phyloP scores from a whole-genome alignment of 1,140 invertebrate genomes.

The Zaprionus davidi region DNA sequence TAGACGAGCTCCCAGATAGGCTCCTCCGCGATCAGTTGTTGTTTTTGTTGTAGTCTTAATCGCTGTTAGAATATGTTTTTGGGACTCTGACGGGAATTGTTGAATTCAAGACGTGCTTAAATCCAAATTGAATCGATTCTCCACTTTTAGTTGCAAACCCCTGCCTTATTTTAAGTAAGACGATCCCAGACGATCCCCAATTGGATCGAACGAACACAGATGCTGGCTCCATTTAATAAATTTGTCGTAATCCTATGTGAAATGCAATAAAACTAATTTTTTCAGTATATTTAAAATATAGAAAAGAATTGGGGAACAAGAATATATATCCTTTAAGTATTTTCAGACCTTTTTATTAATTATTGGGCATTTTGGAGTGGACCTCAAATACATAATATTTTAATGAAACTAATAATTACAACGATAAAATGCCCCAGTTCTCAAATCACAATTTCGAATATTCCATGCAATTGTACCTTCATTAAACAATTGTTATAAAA shows the following conservation, averaged over 20 bases:
- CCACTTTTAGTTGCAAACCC: constrained; percentile 24
- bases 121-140: constrained; percentile 3
- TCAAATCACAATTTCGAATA: no score
- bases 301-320: constrained; percentile 5
- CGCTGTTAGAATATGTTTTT: constrained; percentile 27
- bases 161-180: not conserved
- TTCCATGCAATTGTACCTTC: no score
- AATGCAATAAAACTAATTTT: constrained; percentile 39
- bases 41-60: constrained; percentile 42
- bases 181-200: not conserved
- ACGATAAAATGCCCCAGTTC: no score
- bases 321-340: constrained; percentile 3
- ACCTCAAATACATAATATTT: no score
- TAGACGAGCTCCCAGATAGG: constrained; percentile 20
- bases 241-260: constrained; percentile 48
- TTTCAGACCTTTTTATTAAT: not conserved
- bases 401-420: no score
- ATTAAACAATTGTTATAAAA: no score
- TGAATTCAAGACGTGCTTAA: constrained; percentile 36
- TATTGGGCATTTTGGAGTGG: no score
- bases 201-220: not conserved
- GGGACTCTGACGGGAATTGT: constrained; percentile 22
- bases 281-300: constrained; percentile 5
- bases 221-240: constrained; percentile 29
- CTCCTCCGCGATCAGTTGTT: constrained; percentile 5